phyloP scores from a whole-genome alignment of 2,797 vertebrate genomes.

The Adrianichthys oophorus region DNA sequence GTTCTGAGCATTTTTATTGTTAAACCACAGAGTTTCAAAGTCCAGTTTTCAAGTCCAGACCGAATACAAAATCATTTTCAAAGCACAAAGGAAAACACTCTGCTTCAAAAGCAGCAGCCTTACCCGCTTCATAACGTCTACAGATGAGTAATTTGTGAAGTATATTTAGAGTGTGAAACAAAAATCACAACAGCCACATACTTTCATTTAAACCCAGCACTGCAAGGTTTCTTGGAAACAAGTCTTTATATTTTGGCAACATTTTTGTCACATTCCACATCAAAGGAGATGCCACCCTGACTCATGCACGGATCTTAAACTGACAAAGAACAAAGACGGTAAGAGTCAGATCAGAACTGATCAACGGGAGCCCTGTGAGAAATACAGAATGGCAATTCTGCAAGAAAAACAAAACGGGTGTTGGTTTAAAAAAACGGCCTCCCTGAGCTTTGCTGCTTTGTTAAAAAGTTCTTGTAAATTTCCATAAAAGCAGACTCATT shows the following conservation, averaged over 20 bases:
- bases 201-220: background rate
- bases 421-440: no score
- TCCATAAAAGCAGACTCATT: conserved; percentile 11
- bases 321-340: background rate
- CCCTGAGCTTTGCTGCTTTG: background rate
- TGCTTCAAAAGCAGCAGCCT: background rate
- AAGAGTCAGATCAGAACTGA: background rate
- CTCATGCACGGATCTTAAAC: background rate
- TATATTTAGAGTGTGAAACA: no score
- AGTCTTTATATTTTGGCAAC: no score
- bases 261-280: no score
- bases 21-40: background rate
- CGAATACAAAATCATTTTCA: no score
- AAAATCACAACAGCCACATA: background rate
- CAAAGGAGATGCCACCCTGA: no score
- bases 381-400: background rate
- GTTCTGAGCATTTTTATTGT: no score
- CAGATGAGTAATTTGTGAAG: background rate
- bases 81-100: background rate
- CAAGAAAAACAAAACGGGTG: background rate
- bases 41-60: no score
- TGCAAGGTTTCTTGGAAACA: background rate
- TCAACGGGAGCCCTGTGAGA: background rate
- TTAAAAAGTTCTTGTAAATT: conserved; percentile 2
- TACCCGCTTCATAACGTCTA: background rate